These are phyloP conservation scores for Drosophila saltans DNA, from an alignment of 1,140 invertebrate genomes.

Conservation along the genomic window DNA sequence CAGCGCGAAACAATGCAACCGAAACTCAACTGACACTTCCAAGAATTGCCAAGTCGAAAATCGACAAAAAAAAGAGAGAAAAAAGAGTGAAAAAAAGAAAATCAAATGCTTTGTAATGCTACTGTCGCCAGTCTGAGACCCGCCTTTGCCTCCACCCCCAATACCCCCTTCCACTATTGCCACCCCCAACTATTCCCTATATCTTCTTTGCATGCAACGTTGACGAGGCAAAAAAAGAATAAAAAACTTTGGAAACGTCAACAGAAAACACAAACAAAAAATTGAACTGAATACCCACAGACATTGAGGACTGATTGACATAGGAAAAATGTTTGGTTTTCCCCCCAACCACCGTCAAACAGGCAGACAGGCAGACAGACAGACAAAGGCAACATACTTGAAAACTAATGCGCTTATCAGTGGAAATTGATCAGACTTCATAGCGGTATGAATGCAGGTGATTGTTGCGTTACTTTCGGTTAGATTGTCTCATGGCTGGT, in stretches of 20 bases:
- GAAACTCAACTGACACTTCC: constrained; percentile 58
- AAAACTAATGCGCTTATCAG: constrained; percentile 74
- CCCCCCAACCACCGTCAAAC: background rate
- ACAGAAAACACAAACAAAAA: constrained; percentile 44
- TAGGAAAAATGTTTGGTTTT: constrained; percentile 47
- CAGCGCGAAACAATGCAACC: constrained; percentile 40
- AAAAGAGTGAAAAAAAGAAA: constrained; percentile 32
- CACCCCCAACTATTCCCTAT: constrained; percentile 18
- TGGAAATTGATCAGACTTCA: constrained; percentile 64
- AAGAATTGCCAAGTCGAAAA: constrained; percentile 53
- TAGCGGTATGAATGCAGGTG: constrained; percentile 68
- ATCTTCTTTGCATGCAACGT: constrained; percentile 70
- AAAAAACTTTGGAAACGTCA: constrained; percentile 59
- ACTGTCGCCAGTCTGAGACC: constrained; percentile 58
- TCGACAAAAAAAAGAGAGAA: background rate
- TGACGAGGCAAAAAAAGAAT: constrained; percentile 50
- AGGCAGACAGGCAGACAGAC: too few relatives aligned
- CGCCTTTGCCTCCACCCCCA: constrained; percentile 1
- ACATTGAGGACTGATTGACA: constrained; percentile 66
- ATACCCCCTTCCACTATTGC: background rate
- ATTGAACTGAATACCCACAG: constrained; percentile 24
- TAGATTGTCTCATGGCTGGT: constrained; percentile 31
- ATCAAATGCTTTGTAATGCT: constrained; percentile 71
- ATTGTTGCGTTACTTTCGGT: constrained; percentile 45
- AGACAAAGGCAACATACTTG: constrained; percentile 57